Percentiles rank a stretch among this genome's conserved stretches.
Evolutionary conservation across 2,113 vertebrate genomes (phyloP).

Genomic region (Theropithecus gelada): DNA sequence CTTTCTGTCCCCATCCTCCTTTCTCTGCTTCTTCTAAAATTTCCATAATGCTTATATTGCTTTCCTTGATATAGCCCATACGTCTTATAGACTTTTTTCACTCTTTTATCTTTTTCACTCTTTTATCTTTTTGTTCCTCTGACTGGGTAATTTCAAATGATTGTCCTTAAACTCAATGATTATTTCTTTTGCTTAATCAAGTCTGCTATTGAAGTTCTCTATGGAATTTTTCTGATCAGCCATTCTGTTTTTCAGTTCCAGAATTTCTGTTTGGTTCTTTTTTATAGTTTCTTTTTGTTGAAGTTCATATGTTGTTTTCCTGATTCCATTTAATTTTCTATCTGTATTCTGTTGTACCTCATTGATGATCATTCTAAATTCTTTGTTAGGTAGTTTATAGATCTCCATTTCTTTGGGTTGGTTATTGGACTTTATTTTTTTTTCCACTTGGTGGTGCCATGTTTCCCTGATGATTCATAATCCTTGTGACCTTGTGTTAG

Average conservation of each 20-base stretch:
- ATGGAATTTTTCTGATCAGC: neutral
- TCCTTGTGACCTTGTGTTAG: neutral
- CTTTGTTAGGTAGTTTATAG: neutral
- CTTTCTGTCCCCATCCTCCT: neutral
- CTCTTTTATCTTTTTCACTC: neutral
- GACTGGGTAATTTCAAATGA: neutral
- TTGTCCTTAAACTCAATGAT: neutral
- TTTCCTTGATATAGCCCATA: neutral
- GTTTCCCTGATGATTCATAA: neutral
- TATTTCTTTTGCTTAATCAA: neutral
- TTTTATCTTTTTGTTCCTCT: neutral
- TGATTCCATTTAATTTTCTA: neutral
- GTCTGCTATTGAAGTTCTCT: neutral
- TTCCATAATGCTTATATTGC: neutral
- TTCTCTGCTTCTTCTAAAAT: neutral
- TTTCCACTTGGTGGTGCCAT: neutral
- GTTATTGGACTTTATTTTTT: neutral
- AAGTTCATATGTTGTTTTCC: neutral
- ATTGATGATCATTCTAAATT: neutral
- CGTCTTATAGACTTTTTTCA: neutral
- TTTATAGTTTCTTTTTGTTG: neutral
- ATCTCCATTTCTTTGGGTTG: neutral
- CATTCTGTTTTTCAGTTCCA: neutral
- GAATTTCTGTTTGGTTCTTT: neutral
- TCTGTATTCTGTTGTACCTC: neutral